These are phyloP conservation scores for Tholera decimalis DNA, from an alignment of 2,888 invertebrate species.

Conservation along the genomic window DNA sequence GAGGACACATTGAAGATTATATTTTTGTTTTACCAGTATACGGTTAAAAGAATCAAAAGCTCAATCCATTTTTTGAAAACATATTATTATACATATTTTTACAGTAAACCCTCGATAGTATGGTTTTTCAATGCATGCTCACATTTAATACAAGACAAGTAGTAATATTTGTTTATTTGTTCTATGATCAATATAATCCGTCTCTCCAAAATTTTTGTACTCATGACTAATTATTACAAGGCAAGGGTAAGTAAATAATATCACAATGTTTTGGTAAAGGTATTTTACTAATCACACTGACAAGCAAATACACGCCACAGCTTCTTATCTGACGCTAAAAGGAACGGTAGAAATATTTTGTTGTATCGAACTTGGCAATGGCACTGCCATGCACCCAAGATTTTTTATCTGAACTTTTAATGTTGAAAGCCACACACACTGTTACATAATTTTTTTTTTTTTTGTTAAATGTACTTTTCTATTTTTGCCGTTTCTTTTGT, in stretches of 20 bases:
- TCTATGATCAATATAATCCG: not conserved
- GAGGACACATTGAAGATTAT: no score
- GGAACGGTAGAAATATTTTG: slow-evolving; percentile 32
- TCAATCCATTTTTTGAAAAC: no score
- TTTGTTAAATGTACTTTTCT: not conserved
- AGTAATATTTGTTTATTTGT: not conserved
- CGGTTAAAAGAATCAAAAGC: no score
- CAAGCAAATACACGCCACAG: slow-evolving; percentile 59
- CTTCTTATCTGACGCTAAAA: slow-evolving; percentile 33
- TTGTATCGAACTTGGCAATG: slow-evolving; percentile 21
- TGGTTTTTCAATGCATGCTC: no score
- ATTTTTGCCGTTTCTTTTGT: slow-evolving; percentile 36
- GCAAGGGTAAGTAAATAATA: slow-evolving; percentile 47
- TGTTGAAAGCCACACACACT: not conserved
- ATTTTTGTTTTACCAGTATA: no score
- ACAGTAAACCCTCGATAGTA: no score
- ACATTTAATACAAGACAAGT: not conserved
- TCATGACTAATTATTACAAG: slow-evolving; percentile 12
- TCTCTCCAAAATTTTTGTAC: slow-evolving; percentile 16
- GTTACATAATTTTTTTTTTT: not conserved
- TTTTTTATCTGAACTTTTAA: not conserved
- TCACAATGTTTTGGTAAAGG: slow-evolving; percentile 30
- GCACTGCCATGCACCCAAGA: slow-evolving; percentile 4
- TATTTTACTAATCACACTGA: slow-evolving; percentile 46
- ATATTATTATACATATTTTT: no score